These are phyloP conservation scores for Psilopogon haemacephalus DNA, from an alignment of 2,113 vertebrate genomes.

Conservation along the genomic window DNA sequence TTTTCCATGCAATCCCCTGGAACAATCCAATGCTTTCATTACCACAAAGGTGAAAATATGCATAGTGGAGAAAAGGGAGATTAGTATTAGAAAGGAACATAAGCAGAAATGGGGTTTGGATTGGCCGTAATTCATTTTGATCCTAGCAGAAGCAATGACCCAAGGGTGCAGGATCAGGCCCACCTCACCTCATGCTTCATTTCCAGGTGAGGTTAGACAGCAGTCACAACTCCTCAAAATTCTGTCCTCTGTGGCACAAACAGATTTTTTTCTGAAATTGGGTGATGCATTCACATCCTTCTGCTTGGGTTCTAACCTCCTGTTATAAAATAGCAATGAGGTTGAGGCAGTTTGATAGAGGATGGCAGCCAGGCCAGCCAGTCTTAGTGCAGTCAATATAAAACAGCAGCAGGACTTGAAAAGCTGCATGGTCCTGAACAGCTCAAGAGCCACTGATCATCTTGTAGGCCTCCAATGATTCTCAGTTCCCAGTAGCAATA, in stretches of 20 bases:
- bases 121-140: not conserved
- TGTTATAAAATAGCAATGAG: not conserved
- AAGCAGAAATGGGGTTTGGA: not conserved
- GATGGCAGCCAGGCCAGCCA: not conserved
- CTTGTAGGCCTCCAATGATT: not conserved
- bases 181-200: not conserved
- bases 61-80: not conserved
- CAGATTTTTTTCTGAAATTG: not conserved
- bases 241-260: not conserved
- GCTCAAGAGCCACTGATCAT: not conserved
- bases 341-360: not conserved
- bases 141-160: not conserved
- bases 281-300: not conserved
- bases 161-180: not conserved
- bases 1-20: not conserved
- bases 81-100: not conserved
- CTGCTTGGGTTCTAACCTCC: not conserved
- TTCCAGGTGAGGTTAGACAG: not conserved
- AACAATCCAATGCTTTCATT: not conserved
- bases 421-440: not conserved
- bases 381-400: not conserved
- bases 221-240: not conserved
- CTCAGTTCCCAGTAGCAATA: not conserved
- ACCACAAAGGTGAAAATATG: slow-evolving; percentile 37
- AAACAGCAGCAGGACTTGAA: not conserved